Conservation (phyloP, 2,113 vertebrate species). For the Hydropotes inermis region DNA sequence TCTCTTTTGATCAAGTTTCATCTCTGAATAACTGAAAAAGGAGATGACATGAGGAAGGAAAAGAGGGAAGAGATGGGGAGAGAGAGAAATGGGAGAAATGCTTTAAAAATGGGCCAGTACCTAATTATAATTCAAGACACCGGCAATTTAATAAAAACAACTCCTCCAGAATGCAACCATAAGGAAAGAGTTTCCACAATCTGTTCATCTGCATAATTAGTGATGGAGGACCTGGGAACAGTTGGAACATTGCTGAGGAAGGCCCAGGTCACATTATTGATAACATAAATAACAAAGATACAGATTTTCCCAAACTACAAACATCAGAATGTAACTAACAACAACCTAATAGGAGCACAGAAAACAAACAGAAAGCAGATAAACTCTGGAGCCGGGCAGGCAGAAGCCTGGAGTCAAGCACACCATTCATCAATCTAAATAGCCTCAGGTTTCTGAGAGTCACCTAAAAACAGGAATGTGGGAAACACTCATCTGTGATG, state of each 20-base stretch:
- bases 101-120: constrained; percentile 45
- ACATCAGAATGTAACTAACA: constrained; percentile 79
- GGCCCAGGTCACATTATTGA: constrained; percentile 83
- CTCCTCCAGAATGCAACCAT: constrained; percentile 83
- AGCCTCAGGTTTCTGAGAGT: constrained; percentile 49
- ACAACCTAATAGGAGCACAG: constrained; percentile 73
- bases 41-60: neutral
- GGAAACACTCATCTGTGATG: neutral
- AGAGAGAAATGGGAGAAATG: neutral
- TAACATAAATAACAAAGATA: constrained; percentile 84
- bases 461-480: neutral
- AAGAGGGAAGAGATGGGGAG: neutral
- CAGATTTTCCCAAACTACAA: constrained; percentile 82
- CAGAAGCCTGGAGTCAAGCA: constrained; percentile 42
- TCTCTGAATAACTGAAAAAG: neutral
- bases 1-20: constrained; percentile 34
- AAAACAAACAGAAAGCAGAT: constrained; percentile 80
- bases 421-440: neutral
- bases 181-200: constrained; percentile 85
- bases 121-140: constrained; percentile 82
- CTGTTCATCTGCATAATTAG: constrained; percentile 88
- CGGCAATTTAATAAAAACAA: constrained; percentile 78
- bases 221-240: constrained; percentile 84
- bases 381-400: constrained; percentile 64
- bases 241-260: constrained; percentile 84